These are phyloP conservation scores for Parauchenoglanis ngamensis DNA, from an alignment of 2,797 vertebrate genomes.

Conservation along the genomic window DNA sequence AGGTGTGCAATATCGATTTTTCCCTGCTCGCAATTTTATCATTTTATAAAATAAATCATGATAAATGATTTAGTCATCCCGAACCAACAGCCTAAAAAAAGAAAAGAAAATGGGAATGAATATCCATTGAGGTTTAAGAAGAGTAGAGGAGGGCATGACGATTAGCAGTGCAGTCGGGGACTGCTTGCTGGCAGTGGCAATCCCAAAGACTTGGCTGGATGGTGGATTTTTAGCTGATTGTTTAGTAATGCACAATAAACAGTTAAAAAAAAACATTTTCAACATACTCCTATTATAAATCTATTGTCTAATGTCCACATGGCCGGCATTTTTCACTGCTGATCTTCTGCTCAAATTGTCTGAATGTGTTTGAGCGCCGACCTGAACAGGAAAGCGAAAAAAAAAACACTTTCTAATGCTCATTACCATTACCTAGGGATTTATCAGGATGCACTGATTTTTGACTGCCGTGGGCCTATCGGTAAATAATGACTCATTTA, in stretches of 20 bases:
- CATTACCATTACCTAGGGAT: not conserved
- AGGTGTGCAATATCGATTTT: slow-evolving; percentile 1
- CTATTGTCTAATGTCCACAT: not conserved
- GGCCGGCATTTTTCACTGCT: not conserved
- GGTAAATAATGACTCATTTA: too few relatives aligned
- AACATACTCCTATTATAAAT: not conserved
- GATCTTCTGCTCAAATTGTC: not conserved
- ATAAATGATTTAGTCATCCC: not conserved
- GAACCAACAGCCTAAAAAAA: not conserved
- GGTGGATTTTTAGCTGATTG: not conserved
- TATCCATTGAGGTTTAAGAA: not conserved
- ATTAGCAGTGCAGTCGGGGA: not conserved
- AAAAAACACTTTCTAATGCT: not conserved
- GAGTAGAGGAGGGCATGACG: not conserved
- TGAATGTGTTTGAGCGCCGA: not conserved
- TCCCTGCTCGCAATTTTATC: not conserved
- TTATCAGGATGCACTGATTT: too few relatives aligned
- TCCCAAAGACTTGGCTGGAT: not conserved
- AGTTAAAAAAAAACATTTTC: not conserved
- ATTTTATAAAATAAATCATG: not conserved
- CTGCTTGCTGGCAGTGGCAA: not conserved
- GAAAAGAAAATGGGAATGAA: not conserved
- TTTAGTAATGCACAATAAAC: not conserved
- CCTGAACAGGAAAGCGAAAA: not conserved
- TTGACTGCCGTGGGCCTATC: too few relatives aligned